These are phyloP conservation scores for Xenentodon cancila DNA, from an alignment of 2,797 vertebrate species.

Conservation along the genomic window DNA sequence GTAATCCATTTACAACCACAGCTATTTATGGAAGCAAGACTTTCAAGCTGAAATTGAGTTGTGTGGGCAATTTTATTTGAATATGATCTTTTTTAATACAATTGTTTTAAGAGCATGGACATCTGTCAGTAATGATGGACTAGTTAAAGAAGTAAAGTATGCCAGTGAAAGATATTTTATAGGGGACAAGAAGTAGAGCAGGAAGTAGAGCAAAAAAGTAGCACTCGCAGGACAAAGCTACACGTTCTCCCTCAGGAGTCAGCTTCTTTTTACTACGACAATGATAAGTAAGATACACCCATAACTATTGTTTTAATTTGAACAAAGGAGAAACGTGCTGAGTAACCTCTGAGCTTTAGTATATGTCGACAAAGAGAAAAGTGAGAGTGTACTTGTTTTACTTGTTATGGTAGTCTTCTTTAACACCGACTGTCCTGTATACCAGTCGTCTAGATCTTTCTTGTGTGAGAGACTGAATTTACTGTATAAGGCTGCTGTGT, in stretches of 20 bases:
- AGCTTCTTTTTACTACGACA: slow-evolving; percentile 41
- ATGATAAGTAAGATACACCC: slow-evolving; percentile 31
- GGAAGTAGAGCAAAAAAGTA: slow-evolving; percentile 80
- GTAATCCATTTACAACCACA: not conserved
- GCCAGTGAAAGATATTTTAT: slow-evolving; percentile 55
- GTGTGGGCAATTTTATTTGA: not conserved
- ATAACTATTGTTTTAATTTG: slow-evolving; percentile 13
- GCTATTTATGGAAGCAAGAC: not conserved
- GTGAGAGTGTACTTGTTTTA: slow-evolving; percentile 14
- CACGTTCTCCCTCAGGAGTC: slow-evolving; percentile 52
- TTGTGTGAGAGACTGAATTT: not conserved
- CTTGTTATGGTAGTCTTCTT: slow-evolving; percentile 1
- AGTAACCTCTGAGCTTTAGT: slow-evolving; percentile 12
- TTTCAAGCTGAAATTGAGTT: not conserved
- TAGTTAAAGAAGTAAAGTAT: slow-evolving; percentile 61
- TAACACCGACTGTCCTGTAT: not conserved
- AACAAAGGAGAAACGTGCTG: not conserved
- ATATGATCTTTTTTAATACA: not conserved
- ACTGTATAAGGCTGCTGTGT: not conserved
- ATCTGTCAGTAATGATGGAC: slow-evolving; percentile 44
- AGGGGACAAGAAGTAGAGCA: slow-evolving; percentile 79
- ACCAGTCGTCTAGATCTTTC: not conserved
- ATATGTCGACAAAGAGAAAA: not conserved
- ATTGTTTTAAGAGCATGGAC: not conserved
- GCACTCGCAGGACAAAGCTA: slow-evolving; percentile 64